Evolutionary conservation across 2,797 vertebrate genomes (phyloP).

Genomic region (Pangasius krempfi): DNA sequence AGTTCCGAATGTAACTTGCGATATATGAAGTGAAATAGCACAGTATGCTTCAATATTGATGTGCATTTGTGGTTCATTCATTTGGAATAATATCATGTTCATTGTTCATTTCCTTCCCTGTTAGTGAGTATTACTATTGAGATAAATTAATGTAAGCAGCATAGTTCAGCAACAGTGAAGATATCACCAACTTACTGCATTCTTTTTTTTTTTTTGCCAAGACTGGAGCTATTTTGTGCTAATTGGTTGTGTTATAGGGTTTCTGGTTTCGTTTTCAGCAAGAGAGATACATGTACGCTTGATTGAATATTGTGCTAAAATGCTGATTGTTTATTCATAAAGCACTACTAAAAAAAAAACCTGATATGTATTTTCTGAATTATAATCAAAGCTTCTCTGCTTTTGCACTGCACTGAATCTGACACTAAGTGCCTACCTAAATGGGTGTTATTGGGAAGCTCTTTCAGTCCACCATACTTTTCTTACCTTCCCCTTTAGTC

Average conservation of each 20-base stretch:
- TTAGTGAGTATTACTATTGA: background rate
- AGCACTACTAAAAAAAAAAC: background rate
- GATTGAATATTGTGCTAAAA: background rate
- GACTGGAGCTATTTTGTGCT: background rate
- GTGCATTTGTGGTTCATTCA: background rate
- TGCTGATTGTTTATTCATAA: background rate
- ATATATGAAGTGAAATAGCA: background rate
- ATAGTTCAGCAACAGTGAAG: background rate
- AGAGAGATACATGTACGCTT: background rate
- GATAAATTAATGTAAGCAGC: background rate
- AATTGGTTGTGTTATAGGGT: background rate
- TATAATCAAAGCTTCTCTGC: background rate
- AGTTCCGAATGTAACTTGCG: background rate
- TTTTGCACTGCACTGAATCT: background rate
- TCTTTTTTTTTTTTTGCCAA: background rate
- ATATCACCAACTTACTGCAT: background rate
- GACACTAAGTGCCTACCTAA: background rate
- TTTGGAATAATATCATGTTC: background rate
- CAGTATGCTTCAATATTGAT: background rate
- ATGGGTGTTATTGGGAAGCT: background rate
- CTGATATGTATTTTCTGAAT: background rate
- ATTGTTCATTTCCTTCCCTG: background rate
- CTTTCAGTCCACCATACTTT: conserved; percentile 2
- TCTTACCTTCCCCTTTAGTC: background rate
- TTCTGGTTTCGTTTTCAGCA: background rate